phyloP scores from a whole-genome alignment of 1,140 invertebrate species.

The Oscheius sp. region DNA sequence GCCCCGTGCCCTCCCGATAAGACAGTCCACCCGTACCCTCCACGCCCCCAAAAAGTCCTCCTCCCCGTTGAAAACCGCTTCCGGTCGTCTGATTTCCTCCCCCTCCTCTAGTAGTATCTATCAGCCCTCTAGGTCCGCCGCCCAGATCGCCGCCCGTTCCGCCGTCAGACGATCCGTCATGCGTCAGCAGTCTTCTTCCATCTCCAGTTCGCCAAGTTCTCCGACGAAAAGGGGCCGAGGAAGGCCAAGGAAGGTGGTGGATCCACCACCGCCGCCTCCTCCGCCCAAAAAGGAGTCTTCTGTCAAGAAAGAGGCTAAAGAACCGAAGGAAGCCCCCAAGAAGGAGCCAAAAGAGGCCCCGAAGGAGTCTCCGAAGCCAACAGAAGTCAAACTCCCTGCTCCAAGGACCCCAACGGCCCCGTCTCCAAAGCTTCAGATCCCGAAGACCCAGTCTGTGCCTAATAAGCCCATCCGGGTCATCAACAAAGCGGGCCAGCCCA shows the following conservation, averaged over 20 bases:
- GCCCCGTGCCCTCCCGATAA: constrained; percentile 1
- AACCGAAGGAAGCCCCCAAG: too few species aligned
- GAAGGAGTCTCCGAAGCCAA: too few species aligned
- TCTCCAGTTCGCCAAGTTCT: not conserved
- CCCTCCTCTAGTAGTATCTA: not conserved
- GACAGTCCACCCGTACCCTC: constrained; percentile 17
- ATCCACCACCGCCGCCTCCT: not conserved
- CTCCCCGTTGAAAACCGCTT: not conserved
- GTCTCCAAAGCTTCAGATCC: not conserved
- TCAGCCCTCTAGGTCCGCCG: constrained; percentile 12
- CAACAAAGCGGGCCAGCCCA: too few species aligned
- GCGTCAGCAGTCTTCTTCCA: too few species aligned
- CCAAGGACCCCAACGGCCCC: not conserved
- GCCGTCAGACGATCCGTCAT: too few species aligned
- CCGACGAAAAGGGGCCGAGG: constrained; percentile 10
- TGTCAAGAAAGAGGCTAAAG: too few species aligned
- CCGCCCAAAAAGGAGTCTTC: too few species aligned
- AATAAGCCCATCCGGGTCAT: not conserved
- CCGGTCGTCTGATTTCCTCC: not conserved
- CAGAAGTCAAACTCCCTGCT: too few species aligned
- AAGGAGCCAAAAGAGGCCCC: too few species aligned
- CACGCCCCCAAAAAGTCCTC: not conserved
- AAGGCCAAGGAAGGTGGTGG: not conserved
- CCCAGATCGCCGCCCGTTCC: not conserved
- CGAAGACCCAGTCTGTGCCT: not conserved